Conservation (phyloP, 2,888 invertebrate genomes). For the Eugnorisma glareosa region DNA sequence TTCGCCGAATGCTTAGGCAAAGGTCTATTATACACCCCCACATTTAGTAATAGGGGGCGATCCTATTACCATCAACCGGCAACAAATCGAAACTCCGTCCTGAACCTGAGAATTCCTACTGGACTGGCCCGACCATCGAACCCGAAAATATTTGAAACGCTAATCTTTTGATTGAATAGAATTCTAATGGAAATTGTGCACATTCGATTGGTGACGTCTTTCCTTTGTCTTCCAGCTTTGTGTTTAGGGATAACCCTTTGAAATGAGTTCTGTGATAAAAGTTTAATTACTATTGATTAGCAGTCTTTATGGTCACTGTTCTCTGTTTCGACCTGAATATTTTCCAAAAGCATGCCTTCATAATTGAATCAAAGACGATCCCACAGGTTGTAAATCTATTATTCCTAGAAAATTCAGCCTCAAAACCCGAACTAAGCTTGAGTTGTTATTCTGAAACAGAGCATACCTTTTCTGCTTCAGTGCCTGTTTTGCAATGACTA, state of each 20-base stretch:
- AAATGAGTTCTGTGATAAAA: background rate
- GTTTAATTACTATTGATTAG: background rate
- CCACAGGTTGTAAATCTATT: background rate
- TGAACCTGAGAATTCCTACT: background rate
- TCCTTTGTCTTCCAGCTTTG: background rate
- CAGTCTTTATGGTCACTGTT: background rate
- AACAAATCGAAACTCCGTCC: background rate
- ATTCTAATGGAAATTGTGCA: conserved; percentile 4
- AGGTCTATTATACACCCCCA: background rate
- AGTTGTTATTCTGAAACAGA: background rate
- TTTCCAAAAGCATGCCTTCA: too few relatives aligned
- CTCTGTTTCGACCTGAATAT: background rate
- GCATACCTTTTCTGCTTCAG: background rate
- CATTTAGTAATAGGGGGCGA: background rate
- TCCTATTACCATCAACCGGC: background rate
- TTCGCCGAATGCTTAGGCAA: background rate
- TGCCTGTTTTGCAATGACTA: background rate
- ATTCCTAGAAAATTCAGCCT: background rate
- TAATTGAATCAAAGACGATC: background rate
- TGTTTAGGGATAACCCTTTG: background rate
- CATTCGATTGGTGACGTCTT: background rate
- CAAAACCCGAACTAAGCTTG: background rate
- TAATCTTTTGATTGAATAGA: background rate
- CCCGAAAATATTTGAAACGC: background rate
- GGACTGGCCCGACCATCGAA: background rate